Conservation (phyloP, 2,888 invertebrate species). For the Crocallis elinguaria region DNA sequence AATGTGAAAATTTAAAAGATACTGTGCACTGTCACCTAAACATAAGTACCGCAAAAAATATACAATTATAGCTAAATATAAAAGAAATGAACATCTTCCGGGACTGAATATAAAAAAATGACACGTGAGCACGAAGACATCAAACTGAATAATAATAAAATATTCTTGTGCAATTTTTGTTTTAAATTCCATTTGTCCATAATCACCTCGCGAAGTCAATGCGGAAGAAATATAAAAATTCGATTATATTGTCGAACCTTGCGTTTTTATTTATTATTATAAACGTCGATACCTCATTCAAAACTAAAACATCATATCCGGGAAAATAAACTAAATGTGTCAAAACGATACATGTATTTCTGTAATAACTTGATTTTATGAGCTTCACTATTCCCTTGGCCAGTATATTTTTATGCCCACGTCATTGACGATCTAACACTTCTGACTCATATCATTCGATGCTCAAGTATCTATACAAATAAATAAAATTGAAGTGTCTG, state of each 20-base stretch:
- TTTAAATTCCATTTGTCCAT: background rate
- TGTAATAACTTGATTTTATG: slow-evolving; percentile 6
- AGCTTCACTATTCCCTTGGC: slow-evolving; percentile 18
- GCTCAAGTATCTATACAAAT: slow-evolving; percentile 20
- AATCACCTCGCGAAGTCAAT: background rate
- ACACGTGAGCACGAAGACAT: background rate
- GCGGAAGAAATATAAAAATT: slow-evolving; percentile 2
- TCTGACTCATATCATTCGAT: slow-evolving; percentile 20
- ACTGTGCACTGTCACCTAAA: background rate
- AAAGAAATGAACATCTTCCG: background rate
- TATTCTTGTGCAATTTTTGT: background rate
- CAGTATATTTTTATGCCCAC: slow-evolving; percentile 17
- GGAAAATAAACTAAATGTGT: slow-evolving; percentile 17
- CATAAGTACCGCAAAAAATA: background rate
- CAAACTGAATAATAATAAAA: background rate
- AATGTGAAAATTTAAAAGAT: too few relatives aligned
- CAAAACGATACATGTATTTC: slow-evolving; percentile 14
- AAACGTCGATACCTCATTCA: slow-evolving; percentile 1
- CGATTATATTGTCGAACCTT: slow-evolving; percentile 5
- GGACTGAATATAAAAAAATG: background rate
- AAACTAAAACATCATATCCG: slow-evolving; percentile 13
- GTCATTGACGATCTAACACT: slow-evolving; percentile 16
- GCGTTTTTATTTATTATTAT: background rate
- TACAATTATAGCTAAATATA: background rate
- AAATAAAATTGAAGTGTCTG: too few relatives aligned